These are phyloP conservation scores for Aplysia californica DNA, from an alignment of 1,140 invertebrate genomes.

Conservation along the genomic window DNA sequence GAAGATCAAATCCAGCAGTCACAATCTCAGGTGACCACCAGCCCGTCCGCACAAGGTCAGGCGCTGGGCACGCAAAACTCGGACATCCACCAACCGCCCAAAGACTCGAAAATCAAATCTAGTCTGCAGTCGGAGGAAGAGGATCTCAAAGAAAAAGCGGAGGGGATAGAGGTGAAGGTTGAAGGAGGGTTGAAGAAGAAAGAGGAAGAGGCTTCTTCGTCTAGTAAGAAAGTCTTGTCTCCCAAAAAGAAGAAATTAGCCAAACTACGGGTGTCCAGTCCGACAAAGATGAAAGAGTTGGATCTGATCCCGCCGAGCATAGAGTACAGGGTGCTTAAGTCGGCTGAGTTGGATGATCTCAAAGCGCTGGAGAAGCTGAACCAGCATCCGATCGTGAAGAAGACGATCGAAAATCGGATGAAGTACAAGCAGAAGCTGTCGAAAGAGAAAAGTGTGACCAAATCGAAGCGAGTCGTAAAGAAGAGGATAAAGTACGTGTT, in stretches of 20 bases:
- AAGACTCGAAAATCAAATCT: not conserved
- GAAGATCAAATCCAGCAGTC: not conserved
- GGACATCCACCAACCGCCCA: not conserved
- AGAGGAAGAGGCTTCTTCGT: not conserved
- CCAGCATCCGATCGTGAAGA: not conserved
- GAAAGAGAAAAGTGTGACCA: not conserved
- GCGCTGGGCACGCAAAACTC: not conserved
- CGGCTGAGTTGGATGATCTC: not conserved
- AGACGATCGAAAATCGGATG: conserved; percentile 5
- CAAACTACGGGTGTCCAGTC: conserved; percentile 21
- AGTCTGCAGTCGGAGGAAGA: not conserved
- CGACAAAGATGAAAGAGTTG: conserved; percentile 27
- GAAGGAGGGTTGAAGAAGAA: not conserved
- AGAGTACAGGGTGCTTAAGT: conserved; percentile 21
- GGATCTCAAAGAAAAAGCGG: not conserved
- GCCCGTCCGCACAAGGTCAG: no score
- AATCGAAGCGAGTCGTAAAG: not conserved
- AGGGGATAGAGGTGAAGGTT: not conserved
- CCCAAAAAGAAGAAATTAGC: conserved; percentile 24
- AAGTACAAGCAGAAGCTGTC: conserved; percentile 16
- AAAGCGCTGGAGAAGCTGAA: not conserved
- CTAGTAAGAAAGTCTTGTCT: conserved; percentile 4
- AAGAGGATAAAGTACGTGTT: conserved; percentile 21
- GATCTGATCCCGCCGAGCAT: conserved; percentile 16
- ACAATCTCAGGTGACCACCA: no score